Conservation (phyloP, 2,888 invertebrate genomes). For the Liopterus haemorrhoidalis region DNA sequence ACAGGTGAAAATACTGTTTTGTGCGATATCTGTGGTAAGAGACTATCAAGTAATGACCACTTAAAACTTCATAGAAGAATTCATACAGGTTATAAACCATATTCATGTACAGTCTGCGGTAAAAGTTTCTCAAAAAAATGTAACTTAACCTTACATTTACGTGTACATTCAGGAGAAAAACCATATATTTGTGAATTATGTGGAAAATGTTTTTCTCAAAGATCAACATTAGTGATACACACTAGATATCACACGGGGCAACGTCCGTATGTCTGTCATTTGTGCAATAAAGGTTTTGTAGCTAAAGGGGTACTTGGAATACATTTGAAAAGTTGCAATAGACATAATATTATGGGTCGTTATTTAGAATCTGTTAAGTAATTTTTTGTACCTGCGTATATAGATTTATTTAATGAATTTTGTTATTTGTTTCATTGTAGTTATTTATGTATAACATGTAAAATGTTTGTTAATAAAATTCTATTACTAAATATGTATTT, state of each 20-base stretch:
- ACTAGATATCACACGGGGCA: constrained; percentile 57
- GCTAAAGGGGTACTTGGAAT: constrained; percentile 58
- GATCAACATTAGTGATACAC: constrained; percentile 56
- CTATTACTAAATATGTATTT: no score
- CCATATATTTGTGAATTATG: constrained; percentile 57
- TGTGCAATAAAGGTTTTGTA: constrained; percentile 57
- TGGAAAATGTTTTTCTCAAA: constrained; percentile 57
- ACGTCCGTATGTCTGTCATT: constrained; percentile 53
- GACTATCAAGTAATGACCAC: constrained; percentile 48
- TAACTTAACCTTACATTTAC: constrained; percentile 55
- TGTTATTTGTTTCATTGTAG: no score
- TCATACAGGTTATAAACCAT: constrained; percentile 52
- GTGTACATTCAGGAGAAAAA: constrained; percentile 58
- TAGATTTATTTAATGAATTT: background rate
- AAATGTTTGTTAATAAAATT: no score
- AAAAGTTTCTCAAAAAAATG: constrained; percentile 56
- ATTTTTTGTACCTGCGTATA: background rate
- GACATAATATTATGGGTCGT: constrained; percentile 28
- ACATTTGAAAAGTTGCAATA: constrained; percentile 52
- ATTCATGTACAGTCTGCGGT: constrained; percentile 37
- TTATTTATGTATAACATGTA: constrained; percentile 26
- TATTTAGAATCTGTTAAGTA: constrained; percentile 9
- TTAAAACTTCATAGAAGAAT: constrained; percentile 50
- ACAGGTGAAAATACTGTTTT: constrained; percentile 47
- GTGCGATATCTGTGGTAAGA: constrained; percentile 55